Conservation (phyloP, 1,140 invertebrate species). For the Sarcophaga bullata region DNA sequence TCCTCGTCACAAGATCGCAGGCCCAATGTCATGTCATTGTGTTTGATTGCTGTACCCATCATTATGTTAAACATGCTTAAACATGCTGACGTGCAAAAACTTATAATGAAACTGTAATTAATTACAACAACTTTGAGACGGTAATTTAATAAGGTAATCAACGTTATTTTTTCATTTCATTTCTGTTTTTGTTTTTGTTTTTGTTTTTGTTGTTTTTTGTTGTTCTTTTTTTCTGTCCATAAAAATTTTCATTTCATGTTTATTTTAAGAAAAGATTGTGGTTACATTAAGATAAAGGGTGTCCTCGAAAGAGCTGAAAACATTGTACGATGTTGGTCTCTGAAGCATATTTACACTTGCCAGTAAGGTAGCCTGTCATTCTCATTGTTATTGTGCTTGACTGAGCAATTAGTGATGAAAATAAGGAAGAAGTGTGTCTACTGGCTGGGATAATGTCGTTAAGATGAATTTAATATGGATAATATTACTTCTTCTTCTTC, state of each 20-base stretch:
- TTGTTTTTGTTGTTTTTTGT: neutral
- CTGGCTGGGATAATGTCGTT: neutral
- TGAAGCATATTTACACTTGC: neutral
- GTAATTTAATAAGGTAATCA: slow-evolving; percentile 10
- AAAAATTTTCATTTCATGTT: no score
- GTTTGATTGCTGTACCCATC: slow-evolving; percentile 1
- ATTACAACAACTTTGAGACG: slow-evolving; percentile 13
- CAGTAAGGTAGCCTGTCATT: neutral
- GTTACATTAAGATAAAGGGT: neutral
- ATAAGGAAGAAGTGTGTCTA: slow-evolving; percentile 5
- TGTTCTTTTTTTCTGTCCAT: no score
- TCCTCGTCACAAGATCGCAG: neutral
- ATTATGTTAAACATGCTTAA: slow-evolving; percentile 27
- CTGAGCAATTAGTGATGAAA: neutral
- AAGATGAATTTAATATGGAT: slow-evolving; percentile 11
- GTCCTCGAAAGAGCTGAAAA: neutral
- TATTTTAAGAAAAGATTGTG: neutral
- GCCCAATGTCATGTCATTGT: neutral
- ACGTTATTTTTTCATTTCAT: slow-evolving; percentile 19
- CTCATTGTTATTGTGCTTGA: neutral
- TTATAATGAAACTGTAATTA: slow-evolving; percentile 15
- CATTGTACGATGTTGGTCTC: no score
- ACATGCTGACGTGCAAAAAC: slow-evolving; percentile 4
- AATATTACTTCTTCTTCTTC: neutral
- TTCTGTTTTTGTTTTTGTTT: neutral